Base-by-base conservation (phyloP, 92 coral and sea anemone species). In the Desmophyllum pertusum region DNA sequence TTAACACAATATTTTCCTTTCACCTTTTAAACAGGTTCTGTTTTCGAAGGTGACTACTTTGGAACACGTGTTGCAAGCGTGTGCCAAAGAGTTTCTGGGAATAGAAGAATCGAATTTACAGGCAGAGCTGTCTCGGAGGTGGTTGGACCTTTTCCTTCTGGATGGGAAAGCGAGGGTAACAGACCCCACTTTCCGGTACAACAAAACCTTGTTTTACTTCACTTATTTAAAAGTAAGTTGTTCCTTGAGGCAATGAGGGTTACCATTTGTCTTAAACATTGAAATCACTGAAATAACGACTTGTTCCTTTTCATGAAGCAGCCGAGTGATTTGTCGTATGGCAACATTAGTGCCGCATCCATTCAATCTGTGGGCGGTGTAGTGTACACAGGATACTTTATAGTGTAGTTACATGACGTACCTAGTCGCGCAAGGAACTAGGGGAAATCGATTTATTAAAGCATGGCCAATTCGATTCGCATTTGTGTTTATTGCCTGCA, bases 101-200 rank as follows among this genome's bases (percentile, higher is more conserved):
- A 84, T 84, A 6, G 70, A 70, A 5, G 73, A 70, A 27, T 78
- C 86, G 18, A 31, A 64, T 43, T 79, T 45, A 8, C 52, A 78
- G 27, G 72, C 59, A 39, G 81, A 70, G 57, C 27, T 85, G 8
- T 15, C 33, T 38, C 8, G 10, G 59, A 50, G 52, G 11, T 42
- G 42, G 29, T 10, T 87, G 1, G 91, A 87, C 18, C 48, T 84
- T 31, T 88, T 70, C 46, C 61, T 88, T 41, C 40, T 88, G 50
- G 85, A 88, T 85, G 92, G 81, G 40, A 88, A 79, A 72, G 91
- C 91, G 23, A 62, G 71, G 75, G 91, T 82, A 18, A 87, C 87
- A 29, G 92, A 84, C 70, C 70, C 61, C 30, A 67, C 88, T 9
- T 69, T 19, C 63, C 79, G 85, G 23, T 81, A 35, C 75, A 88